phyloP scores from a whole-genome alignment of 2,113 vertebrate genomes.

The Esox niger region DNA sequence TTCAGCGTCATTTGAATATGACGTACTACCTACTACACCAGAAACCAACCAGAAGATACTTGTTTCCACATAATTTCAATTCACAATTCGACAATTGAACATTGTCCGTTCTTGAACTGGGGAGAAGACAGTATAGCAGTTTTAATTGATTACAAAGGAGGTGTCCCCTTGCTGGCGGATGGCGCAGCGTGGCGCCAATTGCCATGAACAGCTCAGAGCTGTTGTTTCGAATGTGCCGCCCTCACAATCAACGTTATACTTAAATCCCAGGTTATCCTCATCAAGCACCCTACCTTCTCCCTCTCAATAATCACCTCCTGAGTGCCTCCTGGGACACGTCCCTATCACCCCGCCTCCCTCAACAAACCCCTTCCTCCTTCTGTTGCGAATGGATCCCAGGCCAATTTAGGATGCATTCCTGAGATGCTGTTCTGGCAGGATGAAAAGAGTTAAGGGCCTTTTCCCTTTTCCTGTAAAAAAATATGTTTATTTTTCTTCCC shows the following conservation, averaged over 20 bases:
- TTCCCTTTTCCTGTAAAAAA: constrained; percentile 6
- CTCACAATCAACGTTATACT: neutral
- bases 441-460: constrained; percentile 44
- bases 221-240: too few relatives aligned
- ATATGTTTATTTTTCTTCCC: constrained; percentile 53
- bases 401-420: constrained; percentile 69
- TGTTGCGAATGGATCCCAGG: constrained; percentile 52
- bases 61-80: too few relatives aligned
- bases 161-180: too few relatives aligned
- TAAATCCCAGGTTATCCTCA: neutral
- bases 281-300: constrained; percentile 33
- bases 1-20: too few relatives aligned
- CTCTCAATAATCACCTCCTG: constrained; percentile 47
- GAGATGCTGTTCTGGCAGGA: constrained; percentile 47
- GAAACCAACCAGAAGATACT: too few relatives aligned
- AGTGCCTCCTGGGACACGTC: constrained; percentile 23
- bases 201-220: too few relatives aligned
- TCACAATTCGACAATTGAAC: too few relatives aligned
- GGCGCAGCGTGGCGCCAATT: too few relatives aligned
- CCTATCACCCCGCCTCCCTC: neutral
- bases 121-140: too few relatives aligned
- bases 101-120: too few relatives aligned
- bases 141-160: too few relatives aligned
- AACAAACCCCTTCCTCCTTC: constrained; percentile 4
- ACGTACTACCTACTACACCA: too few relatives aligned